Base-by-base conservation (phyloP, 2,113 vertebrate genomes). In the Platichthys stellatus region DNA sequence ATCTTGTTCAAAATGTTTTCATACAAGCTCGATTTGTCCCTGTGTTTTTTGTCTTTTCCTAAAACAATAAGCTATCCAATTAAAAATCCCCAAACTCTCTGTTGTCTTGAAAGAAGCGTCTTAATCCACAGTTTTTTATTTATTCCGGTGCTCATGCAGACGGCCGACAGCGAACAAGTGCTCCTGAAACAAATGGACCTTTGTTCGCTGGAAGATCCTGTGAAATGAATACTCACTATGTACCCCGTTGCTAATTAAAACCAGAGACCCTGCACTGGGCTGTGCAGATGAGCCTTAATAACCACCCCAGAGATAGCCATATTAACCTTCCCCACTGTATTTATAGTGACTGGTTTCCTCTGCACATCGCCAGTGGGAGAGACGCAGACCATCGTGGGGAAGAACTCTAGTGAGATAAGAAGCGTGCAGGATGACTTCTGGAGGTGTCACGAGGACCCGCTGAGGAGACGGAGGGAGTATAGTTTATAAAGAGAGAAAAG, bases 341-440 rank as follows among this genome's bases (percentile, higher is more conserved):
- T 88, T 88, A 77, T 72, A 80, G 68, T 35, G 24, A 57, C 62
- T 73, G 74, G 74, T 85, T 91, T 90, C 88, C 85, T 89, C 86
- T 80, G 43, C 81, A 78, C 63, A 69, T 78, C 83, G 81, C 81
- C 61, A 28, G 31, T 35, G 51, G 40, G 65, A 80, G 71, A 80
- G 56, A 77, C 79, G 69, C 43, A 1, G 57, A 38, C 24, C 59
- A 35, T 75, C 69, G 70, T 66, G 43, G 40, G 28, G n/a, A 20
- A 20, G 23, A 18, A 62, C 62, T 24, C 26, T 65, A 76, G 73
- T 79, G 59, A 69, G 81, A 83, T 71, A n/a, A 69, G 64, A 72
- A 31, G 31, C 6, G 31, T 31, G 66, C 12, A 13, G 75, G 76
- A 54, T 74, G 86, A 80, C 54, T 84, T 60, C 71, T 72, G 72